phyloP scores from a whole-genome alignment of 2,113 vertebrate genomes.

The Dipodomys spectabilis region DNA sequence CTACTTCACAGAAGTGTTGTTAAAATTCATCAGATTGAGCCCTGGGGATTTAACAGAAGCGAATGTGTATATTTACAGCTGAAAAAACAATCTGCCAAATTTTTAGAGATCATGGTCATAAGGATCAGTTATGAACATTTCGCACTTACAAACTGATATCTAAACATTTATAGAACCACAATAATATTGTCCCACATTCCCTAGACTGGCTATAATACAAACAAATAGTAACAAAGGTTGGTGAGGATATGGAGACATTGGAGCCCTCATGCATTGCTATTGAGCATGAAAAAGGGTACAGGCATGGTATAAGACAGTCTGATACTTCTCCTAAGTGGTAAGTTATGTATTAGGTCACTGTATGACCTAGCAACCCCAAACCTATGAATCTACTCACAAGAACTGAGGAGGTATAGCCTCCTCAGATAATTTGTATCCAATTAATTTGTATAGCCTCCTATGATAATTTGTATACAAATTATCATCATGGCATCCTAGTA shows the following conservation, averaged over 20 bases:
- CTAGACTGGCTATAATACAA: conserved; percentile 3
- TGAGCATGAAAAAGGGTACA: neutral
- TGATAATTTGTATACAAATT: neutral
- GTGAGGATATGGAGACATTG: neutral
- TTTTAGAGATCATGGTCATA: neutral
- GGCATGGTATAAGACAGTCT: neutral
- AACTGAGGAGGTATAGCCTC: neutral
- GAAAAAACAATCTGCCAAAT: conserved; percentile 1
- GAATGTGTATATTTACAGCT: neutral
- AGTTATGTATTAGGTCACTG: neutral
- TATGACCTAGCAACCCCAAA: neutral
- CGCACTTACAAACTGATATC: conserved; percentile 8
- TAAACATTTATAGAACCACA: conserved; percentile 2
- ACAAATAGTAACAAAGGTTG: conserved; percentile 35
- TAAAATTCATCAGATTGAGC: conserved; percentile 51
- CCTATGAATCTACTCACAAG: neutral
- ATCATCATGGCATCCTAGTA: neutral
- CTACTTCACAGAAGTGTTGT: conserved; percentile 32
- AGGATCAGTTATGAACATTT: conserved; percentile 3
- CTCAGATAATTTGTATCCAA: neutral
- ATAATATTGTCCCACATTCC: too few species aligned
- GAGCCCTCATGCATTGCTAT: neutral
- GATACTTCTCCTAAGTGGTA: neutral
- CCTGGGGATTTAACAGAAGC: conserved; percentile 34
- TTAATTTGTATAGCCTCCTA: too few species aligned